Conservation (phyloP, 2,888 invertebrate species). For the Barypeithes pellucidus region DNA sequence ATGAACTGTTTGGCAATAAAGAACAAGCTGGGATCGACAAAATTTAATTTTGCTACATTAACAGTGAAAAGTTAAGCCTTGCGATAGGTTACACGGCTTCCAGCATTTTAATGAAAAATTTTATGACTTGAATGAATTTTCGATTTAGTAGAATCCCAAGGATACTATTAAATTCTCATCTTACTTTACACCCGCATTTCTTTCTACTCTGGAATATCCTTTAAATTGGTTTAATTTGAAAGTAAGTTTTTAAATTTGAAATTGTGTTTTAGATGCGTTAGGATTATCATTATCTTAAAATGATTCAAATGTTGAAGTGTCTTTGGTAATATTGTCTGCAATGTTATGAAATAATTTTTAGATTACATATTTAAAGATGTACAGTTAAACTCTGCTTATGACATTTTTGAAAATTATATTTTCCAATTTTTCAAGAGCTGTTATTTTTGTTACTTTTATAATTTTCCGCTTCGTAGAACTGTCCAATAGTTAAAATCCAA, state of each 20-base stretch:
- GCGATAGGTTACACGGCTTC: conserved; percentile 52
- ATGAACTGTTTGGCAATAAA: conserved; percentile 31
- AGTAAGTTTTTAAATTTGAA: background rate
- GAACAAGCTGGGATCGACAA: conserved; percentile 24
- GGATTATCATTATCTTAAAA: no score
- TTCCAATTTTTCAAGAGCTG: no score
- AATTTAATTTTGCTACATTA: conserved; percentile 34
- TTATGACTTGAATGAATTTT: conserved; percentile 33
- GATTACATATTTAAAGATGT: no score
- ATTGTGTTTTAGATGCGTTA: background rate
- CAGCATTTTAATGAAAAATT: conserved; percentile 41
- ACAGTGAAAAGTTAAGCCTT: conserved; percentile 27
- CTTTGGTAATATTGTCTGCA: no score
- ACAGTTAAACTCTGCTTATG: no score
- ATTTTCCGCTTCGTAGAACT: no score
- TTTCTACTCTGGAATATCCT: conserved; percentile 9
- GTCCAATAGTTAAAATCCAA: no score
- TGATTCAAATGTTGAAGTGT: no score
- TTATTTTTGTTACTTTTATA: no score
- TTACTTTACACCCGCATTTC: conserved; percentile 25
- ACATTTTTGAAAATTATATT: no score
- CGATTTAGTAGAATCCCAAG: conserved; percentile 26
- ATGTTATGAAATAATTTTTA: no score
- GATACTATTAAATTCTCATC: conserved; percentile 31
- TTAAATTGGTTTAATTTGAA: conserved; percentile 18